Conservation (phyloP, 2,113 vertebrate species). For the Rynchops niger region DNA sequence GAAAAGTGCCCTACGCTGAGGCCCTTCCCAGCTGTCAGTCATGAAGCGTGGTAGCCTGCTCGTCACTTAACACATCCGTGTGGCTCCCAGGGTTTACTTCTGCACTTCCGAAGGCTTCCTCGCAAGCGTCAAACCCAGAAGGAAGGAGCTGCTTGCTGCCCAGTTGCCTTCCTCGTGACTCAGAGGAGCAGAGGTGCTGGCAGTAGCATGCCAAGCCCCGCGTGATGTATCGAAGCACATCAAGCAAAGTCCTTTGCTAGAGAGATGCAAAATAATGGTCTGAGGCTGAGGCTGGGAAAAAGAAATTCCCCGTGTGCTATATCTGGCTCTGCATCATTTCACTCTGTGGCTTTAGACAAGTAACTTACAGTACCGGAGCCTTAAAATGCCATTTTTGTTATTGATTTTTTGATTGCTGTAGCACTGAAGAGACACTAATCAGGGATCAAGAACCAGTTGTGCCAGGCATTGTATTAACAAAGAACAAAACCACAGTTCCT, state of each 20-base stretch:
- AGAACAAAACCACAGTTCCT: background rate
- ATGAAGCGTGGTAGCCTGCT: background rate
- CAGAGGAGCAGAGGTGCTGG: background rate
- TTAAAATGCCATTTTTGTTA: background rate
- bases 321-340: background rate
- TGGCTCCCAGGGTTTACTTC: background rate
- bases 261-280: background rate
- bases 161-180: background rate
- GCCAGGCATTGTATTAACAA: background rate
- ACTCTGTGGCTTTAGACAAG: background rate
- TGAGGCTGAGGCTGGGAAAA: background rate
- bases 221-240: background rate
- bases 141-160: background rate
- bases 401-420: background rate
- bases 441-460: background rate
- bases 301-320: background rate
- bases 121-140: accelerated
- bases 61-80: background rate
- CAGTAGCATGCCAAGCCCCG: background rate
- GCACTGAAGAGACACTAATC: background rate
- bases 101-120: background rate
- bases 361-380: background rate
- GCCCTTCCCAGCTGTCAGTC: background rate
- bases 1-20: background rate
- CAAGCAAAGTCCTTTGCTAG: background rate